Conservation (phyloP, 2,113 vertebrate species). For the Neopipo cinnamomea region DNA sequence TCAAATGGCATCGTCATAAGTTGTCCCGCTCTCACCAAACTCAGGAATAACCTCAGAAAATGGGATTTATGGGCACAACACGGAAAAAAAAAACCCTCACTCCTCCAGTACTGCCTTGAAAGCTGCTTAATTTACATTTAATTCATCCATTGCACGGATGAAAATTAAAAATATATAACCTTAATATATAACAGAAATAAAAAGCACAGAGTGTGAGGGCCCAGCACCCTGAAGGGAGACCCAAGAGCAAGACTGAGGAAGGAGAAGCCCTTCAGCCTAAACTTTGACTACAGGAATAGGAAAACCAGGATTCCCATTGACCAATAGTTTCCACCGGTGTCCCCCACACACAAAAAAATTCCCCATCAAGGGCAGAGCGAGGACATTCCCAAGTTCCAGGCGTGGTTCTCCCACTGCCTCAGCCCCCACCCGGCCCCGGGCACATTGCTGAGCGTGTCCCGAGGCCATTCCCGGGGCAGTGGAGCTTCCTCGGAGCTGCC, state of each 20-base stretch:
- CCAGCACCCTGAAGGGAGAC: background rate
- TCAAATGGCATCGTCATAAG: background rate
- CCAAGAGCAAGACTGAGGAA: background rate
- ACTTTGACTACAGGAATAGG: background rate
- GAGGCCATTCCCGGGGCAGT: background rate
- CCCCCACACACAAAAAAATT: background rate
- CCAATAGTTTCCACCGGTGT: background rate
- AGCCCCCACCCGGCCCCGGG: fast-evolving
- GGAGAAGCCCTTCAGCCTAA: background rate
- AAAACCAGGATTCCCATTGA: background rate
- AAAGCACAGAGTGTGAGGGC: background rate
- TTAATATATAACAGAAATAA: background rate
- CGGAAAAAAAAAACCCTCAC: background rate
- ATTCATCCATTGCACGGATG: background rate
- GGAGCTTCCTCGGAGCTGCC: background rate
- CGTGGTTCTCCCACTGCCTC: background rate
- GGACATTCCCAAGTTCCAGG: background rate
- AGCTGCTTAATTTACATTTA: fast-evolving
- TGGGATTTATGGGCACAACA: fast-evolving
- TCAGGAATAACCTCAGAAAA: background rate
- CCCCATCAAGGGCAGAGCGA: fast-evolving
- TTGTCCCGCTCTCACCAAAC: fast-evolving
- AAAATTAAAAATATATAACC: background rate
- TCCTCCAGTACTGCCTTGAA: background rate
- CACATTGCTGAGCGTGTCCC: background rate